A percentile compares a stretch with the other conserved stretches of the same genome.
Evolutionary conservation across 2,797 vertebrate species (phyloP).

Genomic region (Melanotaenia boesemani): DNA sequence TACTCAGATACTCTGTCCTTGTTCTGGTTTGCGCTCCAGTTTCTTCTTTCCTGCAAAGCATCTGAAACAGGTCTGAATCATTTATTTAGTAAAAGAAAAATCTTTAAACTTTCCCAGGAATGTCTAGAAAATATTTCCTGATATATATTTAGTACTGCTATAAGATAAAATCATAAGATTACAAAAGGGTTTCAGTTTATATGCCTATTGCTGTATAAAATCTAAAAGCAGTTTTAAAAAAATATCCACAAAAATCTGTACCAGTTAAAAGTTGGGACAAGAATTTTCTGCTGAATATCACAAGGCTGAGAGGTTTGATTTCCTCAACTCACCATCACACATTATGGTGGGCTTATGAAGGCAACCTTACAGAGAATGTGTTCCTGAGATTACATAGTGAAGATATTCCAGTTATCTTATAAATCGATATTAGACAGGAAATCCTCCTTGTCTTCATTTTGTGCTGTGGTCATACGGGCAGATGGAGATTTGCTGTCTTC

Average conservation of each 20-base stretch:
- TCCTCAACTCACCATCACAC: background rate
- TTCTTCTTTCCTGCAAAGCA: background rate
- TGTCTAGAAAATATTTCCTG: background rate
- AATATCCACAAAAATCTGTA: background rate
- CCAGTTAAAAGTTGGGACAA: background rate
- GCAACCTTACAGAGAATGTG: background rate
- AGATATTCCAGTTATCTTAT: conserved; percentile 42
- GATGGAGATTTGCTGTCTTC: conserved; percentile 46
- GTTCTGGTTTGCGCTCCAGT: background rate
- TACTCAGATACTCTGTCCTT: background rate
- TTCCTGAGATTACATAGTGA: background rate
- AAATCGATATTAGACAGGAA: conserved; percentile 87
- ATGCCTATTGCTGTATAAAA: background rate
- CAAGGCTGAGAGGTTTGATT: background rate
- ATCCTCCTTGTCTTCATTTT: conserved; percentile 79
- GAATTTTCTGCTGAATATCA: background rate
- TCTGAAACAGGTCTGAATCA: background rate
- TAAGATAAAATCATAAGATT: background rate
- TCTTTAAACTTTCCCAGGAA: background rate
- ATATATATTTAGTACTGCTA: background rate
- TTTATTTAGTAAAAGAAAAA: background rate
- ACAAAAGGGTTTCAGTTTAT: background rate
- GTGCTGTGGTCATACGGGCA: background rate
- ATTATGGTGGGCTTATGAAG: background rate
- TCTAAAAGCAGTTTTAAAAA: background rate